Evolutionary conservation across 2,113 vertebrate genomes (phyloP), one percentile per base, ranked within the genome.

Genomic region (Colossoma macropomum): DNA sequence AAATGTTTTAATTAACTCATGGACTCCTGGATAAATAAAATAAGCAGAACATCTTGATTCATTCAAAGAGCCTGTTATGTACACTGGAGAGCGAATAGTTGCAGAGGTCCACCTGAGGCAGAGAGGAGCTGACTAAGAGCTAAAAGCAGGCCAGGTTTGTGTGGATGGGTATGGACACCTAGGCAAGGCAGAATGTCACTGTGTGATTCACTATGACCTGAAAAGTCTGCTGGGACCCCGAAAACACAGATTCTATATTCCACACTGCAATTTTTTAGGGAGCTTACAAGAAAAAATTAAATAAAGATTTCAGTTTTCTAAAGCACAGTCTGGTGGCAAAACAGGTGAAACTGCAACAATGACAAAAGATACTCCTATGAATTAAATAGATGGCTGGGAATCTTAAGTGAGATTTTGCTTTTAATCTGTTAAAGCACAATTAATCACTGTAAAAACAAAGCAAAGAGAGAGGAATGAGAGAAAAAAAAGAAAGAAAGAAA

Each of bases 111-210:
- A 87, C 71, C 82, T 84, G 79, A 77, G 69, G 52, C 27, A 72
- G 68, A 62, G 66, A 73, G n/a, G 77, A 32, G 79, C 83, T 82
- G 48, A 86, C 28, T 73, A 86, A 82, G 77, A 77, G 63, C 76
- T 86, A 41, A 70, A 65, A 52, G 68, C 63, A 34, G n/a, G n/a
- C 34, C 54, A 71, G 69, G 81, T 52, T 32, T 38, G 66, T 4
- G 59, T 27, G 10, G 59, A 62, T 62, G 59, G 2, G 59, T 62
- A 62, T 5, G 7, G 1, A 59, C 66, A 77, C 32, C 32, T 48
- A 41, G 84, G 73, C 45, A 63, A 66, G 32, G 63, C 72, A 63
- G 65, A 71, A 75, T 73, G 74, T 34, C 63, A 70, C 66, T 21
- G 23, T n/a, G 16, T 50, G 65, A 79, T 66, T 34, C 66, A 69